phyloP scores from a whole-genome alignment of 2,113 vertebrate species.

The Lota lota region DNA sequence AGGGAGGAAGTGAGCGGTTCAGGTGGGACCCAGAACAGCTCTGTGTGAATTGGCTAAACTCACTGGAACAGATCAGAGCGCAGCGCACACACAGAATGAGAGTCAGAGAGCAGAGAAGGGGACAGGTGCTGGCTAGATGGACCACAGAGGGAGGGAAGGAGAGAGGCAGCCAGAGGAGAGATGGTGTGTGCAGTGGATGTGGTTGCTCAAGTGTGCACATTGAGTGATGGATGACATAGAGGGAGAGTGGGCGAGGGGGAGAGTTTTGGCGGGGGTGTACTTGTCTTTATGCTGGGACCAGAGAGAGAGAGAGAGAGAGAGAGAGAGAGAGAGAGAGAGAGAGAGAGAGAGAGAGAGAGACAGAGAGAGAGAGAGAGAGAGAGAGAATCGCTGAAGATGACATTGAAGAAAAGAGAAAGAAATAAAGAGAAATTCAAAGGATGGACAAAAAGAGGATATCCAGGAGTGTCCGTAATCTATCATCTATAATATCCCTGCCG shows the following conservation, averaged over 20 bases:
- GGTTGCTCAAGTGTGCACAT: too few relatives aligned
- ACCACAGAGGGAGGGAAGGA: not conserved
- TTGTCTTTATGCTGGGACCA: not conserved
- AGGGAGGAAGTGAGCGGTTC: not conserved
- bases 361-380: slow-evolving; percentile 3
- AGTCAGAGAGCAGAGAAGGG: slow-evolving; percentile 6
- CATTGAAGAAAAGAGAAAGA: slow-evolving; percentile 12
- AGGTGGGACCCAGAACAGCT: too few relatives aligned
- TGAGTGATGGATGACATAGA: not conserved
- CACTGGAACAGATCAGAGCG: too few relatives aligned
- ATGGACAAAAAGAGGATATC: slow-evolving; percentile 31
- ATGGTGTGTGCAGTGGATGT: too few relatives aligned
- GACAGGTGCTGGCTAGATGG: not conserved
- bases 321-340: not conserved
- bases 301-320: not conserved
- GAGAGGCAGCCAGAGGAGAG: not conserved
- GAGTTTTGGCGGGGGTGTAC: not conserved
- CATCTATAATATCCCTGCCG: too few relatives aligned
- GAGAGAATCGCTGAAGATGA: not conserved
- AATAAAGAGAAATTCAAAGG: slow-evolving; percentile 36
- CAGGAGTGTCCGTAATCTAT: too few relatives aligned
- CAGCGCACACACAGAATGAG: not conserved
- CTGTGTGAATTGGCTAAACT: too few relatives aligned
- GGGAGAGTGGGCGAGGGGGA: not conserved
- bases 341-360: not conserved